These are phyloP conservation scores for Subanguina moxae DNA, from an alignment of 1,140 invertebrate species.

Conservation along the genomic window DNA sequence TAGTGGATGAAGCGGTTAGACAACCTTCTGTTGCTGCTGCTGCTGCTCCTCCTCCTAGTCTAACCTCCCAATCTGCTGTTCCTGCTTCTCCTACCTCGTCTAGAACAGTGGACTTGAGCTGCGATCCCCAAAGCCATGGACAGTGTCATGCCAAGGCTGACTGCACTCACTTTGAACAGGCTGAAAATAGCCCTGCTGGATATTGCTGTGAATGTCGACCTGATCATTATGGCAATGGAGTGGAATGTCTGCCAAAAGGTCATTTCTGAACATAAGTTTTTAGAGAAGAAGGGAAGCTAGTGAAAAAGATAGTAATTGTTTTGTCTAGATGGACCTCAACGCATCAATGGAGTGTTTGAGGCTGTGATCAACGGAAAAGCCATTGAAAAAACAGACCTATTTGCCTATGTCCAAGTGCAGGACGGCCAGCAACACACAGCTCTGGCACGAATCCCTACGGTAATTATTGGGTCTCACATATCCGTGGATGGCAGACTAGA, in stretches of 20 bases:
- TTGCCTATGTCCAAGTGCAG: conserved; percentile 81
- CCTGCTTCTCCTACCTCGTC: too few species aligned
- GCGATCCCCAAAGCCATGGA: conserved; percentile 9
- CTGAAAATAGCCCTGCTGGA: conserved; percentile 64
- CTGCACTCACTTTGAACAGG: conserved; percentile 6
- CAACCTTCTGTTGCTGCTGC: background rate
- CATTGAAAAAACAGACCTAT: conserved; percentile 75
- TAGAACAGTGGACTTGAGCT: conserved; percentile 16
- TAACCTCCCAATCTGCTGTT: background rate
- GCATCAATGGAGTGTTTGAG: conserved; percentile 78
- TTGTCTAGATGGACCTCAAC: conserved; percentile 65
- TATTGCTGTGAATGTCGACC: conserved; percentile 80
- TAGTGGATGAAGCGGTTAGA: background rate
- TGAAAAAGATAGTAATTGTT: too few species aligned
- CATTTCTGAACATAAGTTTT: too few species aligned
- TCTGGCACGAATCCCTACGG: conserved; percentile 71
- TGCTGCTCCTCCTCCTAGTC: background rate
- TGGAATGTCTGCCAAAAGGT: conserved; percentile 66
- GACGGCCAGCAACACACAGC: conserved; percentile 87
- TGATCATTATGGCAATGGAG: conserved; percentile 83
- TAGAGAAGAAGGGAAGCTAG: too few species aligned
- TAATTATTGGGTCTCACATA: too few species aligned
- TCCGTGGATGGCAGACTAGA: too few species aligned
- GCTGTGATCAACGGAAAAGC: conserved; percentile 75
- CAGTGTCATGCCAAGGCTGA: conserved; percentile 21